These are phyloP conservation scores for Ashinkailepas kermadecensis DNA, from an alignment of 2,888 invertebrate species.

Conservation along the genomic window DNA sequence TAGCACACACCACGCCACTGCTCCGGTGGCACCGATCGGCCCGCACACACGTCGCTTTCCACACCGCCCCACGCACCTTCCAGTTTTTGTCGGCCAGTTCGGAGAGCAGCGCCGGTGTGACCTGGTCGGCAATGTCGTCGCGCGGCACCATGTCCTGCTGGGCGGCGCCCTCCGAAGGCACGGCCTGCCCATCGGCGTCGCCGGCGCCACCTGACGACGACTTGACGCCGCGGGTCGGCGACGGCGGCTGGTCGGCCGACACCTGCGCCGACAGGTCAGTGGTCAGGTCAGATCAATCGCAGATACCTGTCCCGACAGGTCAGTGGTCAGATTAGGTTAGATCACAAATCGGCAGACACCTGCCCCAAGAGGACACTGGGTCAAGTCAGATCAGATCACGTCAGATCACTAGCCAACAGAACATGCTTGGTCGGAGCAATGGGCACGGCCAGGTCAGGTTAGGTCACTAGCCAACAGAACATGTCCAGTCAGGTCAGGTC, in stretches of 20 bases:
- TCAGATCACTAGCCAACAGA: too few species aligned
- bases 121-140: constrained; percentile 70
- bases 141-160: constrained; percentile 66
- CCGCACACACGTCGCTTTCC: constrained; percentile 30
- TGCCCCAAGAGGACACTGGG: too few species aligned
- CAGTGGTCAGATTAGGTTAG: constrained; percentile 32
- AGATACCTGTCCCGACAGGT: too few species aligned
- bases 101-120: constrained; percentile 68
- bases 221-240: constrained; percentile 57
- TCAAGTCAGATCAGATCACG: too few species aligned
- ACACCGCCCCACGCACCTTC: constrained; percentile 56
- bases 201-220: constrained; percentile 30
- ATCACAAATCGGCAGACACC: background rate
- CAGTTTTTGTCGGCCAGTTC: constrained; percentile 86
- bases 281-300: too few species aligned
- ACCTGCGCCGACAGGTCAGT: constrained; percentile 40
- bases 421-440: too few species aligned
- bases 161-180: constrained; percentile 35
- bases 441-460: too few species aligned
- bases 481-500: too few species aligned
- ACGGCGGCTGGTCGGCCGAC: constrained; percentile 64
- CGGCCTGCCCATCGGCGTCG: constrained; percentile 31
- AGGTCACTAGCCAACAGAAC: too few species aligned
- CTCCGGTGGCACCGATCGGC: too few species aligned
- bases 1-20: too few species aligned